Evolutionary conservation across 2,113 vertebrate genomes (phyloP), one percentile per base, ranked within the genome.

Genomic region (Nothobranchius furzeri): DNA sequence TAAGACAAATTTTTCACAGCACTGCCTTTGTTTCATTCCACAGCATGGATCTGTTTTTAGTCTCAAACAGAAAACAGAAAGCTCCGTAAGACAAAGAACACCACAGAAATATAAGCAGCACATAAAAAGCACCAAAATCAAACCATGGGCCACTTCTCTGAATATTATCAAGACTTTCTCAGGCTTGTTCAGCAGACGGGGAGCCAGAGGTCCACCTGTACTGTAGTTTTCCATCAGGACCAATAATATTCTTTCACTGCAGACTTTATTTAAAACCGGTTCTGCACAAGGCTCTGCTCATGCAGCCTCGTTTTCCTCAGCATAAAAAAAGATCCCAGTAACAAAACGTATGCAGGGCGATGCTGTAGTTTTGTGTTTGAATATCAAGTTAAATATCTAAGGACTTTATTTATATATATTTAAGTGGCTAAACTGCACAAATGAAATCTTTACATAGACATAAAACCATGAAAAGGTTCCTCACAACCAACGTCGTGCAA

Each of bases 1-100:
- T 85, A 90, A 84, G 89, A 87, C 88, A 87, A 85, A 76, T 82
- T 85, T 88, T 92, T 92, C 92, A 93, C 90, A 93, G 90, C 91
- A 91, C 87, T 81, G 89, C 82, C 88, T 84, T 78, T 65, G 30
- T 51, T 69, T 84, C 85, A 76, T 76, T 82, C 85, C 85, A 84
- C 80, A 78, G 79, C 79, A 80, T 85, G 78, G 60, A 68, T 76
- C 70, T 20, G 68, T 64, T 83, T 69, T 81, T 75, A 72, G 75
- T 69, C 63, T 63, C 70, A 10, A 64, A 81, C 59, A 78, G 56
- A 60, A 51, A 36, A 24, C 42, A 50, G 70, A 63, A 67, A 74
- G 58, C 60, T 62, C 52, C 7, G 67, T 74, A 78, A 75, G 63
- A 85, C 82, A 87, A 82, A 70, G 30, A 81, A 69, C 80, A 83